Evolutionary conservation across 2,888 invertebrate genomes (phyloP).

Genomic region (Aspidapion aeneum): DNA sequence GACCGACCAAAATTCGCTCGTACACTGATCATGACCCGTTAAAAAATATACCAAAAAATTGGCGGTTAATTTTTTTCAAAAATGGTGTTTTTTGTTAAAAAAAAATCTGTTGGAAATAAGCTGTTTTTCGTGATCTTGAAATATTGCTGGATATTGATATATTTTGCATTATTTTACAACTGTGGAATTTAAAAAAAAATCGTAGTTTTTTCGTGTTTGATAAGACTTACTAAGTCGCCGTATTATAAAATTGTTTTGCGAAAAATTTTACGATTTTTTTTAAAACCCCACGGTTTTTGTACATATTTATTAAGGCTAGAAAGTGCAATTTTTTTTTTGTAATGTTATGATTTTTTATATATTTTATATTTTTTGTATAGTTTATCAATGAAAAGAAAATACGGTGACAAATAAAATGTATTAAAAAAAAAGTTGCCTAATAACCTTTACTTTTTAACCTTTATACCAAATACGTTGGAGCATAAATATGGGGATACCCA

Average conservation of each 20-base stretch:
- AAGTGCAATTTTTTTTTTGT: conserved; percentile 12
- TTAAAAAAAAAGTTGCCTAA: conserved; percentile 21
- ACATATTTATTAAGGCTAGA: conserved; percentile 38
- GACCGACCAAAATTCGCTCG: conserved; percentile 21
- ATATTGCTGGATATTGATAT: background rate
- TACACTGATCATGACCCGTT: conserved; percentile 21
- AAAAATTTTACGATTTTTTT: conserved; percentile 9
- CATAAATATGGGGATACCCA: too few relatives aligned
- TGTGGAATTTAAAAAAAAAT: background rate
- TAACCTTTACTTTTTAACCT: background rate
- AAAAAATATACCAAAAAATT: background rate
- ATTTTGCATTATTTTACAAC: background rate
- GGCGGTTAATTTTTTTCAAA: background rate
- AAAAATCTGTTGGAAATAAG: background rate
- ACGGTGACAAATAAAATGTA: conserved; percentile 43
- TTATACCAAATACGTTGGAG: too few relatives aligned
- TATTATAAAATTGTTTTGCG: conserved; percentile 16
- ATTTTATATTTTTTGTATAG: conserved; percentile 37
- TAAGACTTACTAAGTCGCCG: conserved; percentile 12
- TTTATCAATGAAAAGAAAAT: conserved; percentile 27
- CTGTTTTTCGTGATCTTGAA: background rate
- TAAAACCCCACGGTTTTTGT: conserved; percentile 28
- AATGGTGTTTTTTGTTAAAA: background rate
- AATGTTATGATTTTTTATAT: conserved; percentile 41
- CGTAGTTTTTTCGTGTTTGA: background rate